These are phyloP conservation scores for Tetrapedia diversipes DNA, from an alignment of 2,888 invertebrate genomes.

Conservation along the genomic window DNA sequence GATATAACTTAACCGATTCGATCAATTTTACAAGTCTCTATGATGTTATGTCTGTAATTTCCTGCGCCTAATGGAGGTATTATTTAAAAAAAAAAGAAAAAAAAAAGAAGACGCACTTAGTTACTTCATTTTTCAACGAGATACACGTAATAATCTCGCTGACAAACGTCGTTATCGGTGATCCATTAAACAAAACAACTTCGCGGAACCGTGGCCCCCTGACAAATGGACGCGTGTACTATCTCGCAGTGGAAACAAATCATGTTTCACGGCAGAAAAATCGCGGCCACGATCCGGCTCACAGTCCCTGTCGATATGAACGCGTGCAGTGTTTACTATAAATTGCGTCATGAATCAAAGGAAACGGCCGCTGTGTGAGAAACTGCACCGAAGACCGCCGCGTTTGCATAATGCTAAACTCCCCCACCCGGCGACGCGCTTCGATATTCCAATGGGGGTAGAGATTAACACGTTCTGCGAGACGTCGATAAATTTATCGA, in stretches of 20 bases:
- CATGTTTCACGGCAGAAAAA: slow-evolving; percentile 15
- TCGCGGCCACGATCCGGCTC: background rate
- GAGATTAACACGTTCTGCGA: no score
- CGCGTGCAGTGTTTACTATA: slow-evolving; percentile 9
- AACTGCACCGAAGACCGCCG: slow-evolving; percentile 29
- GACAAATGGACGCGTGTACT: slow-evolving; percentile 17
- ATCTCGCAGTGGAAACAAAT: slow-evolving; percentile 30
- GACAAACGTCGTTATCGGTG: background rate
- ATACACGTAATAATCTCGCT: background rate
- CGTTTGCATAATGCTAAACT: slow-evolving; percentile 38
- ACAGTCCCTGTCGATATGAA: slow-evolving; percentile 9
- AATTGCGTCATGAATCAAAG: slow-evolving; percentile 44
- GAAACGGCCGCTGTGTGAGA: slow-evolving; percentile 33
- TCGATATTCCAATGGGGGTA: slow-evolving; percentile 28
- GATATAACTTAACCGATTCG: no score
- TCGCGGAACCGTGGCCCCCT: background rate
- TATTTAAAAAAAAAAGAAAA: no score
- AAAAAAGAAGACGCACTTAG: no score
- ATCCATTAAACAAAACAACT: slow-evolving; percentile 5
- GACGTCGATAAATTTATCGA: no score
- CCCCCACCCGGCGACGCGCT: slow-evolving; percentile 6
- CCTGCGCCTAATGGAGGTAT: no score
- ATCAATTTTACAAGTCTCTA: no score
- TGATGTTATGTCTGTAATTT: no score
- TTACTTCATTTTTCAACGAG: background rate